Conservation (phyloP, 2,113 vertebrate species). For the Craseonycteris thonglongyai region DNA sequence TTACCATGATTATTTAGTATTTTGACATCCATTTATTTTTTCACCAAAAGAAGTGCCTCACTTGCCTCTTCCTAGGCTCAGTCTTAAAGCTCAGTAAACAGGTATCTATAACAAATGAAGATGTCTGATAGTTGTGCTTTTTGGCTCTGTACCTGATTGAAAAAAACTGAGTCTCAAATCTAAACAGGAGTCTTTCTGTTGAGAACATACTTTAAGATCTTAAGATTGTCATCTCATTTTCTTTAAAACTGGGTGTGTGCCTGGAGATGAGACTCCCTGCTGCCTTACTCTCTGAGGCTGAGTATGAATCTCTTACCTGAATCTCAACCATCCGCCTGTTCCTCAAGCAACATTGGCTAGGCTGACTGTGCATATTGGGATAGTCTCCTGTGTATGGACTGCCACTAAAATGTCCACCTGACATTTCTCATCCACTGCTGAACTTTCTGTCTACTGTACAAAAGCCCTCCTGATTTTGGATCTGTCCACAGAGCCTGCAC, state of each 20-base stretch:
- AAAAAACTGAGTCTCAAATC: neutral
- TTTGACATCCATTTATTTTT: neutral
- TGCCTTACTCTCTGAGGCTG: neutral
- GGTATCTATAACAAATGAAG: neutral
- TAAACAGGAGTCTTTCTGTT: neutral
- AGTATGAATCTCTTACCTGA: neutral
- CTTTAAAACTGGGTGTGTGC: neutral
- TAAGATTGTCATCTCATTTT: neutral
- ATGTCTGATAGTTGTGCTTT: neutral
- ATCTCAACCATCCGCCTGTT: neutral
- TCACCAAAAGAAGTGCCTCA: neutral
- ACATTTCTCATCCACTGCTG: neutral
- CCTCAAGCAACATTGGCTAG: neutral
- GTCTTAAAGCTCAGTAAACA: neutral
- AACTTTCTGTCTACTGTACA: no score
- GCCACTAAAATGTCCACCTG: neutral
- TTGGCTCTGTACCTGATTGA: neutral
- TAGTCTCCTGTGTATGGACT: no score
- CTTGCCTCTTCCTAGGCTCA: neutral
- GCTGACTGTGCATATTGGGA: accelerated
- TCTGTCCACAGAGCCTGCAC: neutral
- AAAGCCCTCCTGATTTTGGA: neutral
- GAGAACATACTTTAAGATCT: neutral
- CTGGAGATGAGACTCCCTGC: neutral
- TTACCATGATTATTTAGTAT: neutral